Conservation (phyloP, 2,888 invertebrate genomes). For the Nebria salina region DNA sequence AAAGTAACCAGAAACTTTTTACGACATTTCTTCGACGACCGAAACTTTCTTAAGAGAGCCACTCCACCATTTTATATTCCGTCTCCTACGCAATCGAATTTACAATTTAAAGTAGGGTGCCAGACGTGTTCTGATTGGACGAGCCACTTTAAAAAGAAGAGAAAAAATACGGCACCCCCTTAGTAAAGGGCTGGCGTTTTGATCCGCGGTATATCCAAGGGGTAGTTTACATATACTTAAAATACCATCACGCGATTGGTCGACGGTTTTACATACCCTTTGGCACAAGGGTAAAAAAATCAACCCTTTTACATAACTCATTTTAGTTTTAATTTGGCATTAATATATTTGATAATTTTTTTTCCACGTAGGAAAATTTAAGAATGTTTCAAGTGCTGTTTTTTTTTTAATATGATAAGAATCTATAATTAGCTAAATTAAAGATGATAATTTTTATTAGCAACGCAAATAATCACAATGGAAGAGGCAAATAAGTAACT, state of each 20-base stretch:
- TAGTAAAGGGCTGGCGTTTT: conserved; percentile 40
- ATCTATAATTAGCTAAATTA: neutral
- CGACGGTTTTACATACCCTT: neutral
- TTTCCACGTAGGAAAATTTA: too few relatives aligned
- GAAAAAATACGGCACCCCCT: conserved; percentile 28
- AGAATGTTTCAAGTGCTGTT: neutral
- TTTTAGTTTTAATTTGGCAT: too few relatives aligned
- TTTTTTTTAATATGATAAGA: neutral
- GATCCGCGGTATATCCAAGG: conserved; percentile 38
- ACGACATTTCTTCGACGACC: conserved; percentile 48
- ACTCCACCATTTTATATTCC: conserved; percentile 59
- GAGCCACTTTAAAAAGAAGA: conserved; percentile 48
- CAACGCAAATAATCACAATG: conserved; percentile 22
- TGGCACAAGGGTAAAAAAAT: neutral
- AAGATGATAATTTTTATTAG: conserved; percentile 12
- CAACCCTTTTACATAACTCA: neutral
- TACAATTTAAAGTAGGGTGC: conserved; percentile 49
- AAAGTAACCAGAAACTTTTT: conserved; percentile 23
- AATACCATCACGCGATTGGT: conserved; percentile 14
- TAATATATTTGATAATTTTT: too few relatives aligned
- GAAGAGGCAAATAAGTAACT: conserved; percentile 11
- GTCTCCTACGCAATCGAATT: conserved; percentile 48
- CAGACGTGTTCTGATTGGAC: conserved; percentile 35
- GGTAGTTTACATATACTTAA: conserved; percentile 43
- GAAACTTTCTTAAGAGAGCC: conserved; percentile 56